Evolutionary conservation across 2,797 vertebrate species (phyloP), one percentile per base, ranked within the genome.

Genomic region (Premnoplex brunnescens): DNA sequence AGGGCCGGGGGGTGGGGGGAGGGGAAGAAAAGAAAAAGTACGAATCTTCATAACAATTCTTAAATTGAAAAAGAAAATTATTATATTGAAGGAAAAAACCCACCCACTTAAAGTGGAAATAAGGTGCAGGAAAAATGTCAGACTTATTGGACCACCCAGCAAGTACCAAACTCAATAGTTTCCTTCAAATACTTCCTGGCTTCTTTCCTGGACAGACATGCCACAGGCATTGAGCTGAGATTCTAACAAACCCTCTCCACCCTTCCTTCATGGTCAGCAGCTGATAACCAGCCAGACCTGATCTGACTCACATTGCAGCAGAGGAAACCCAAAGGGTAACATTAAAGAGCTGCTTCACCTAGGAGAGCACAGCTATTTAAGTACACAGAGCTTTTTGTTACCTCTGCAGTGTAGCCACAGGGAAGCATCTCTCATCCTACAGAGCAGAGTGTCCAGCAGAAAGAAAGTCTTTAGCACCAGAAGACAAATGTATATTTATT

Each of bases 171-270:
- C 43, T 85, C 54, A 75, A 27, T 75, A 51, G 30, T 55, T 93
- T 72, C 72, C 79, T 83, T 91, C 80, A 88, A 84, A 83, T 39
- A 9, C 66, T 84, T 94, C 73, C 93, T 94, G 88, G 82, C 76
- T 85, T 68, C 58, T 78, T 85, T 95, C 89, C 95, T 95, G 94
- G 54, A 72, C 34, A 92, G 88, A 75, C 39, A 36, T 75, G 76
- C 76, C 87, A 64, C 89, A 93, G 58, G 48, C 76, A 67, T 66
- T 62, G 51, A 58, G 24, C 54, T 75, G 41, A 62, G 76, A 39
- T 54, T 91, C 78, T 68, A 17, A 64, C 36, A 86, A 94, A 51
- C 48, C 39, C 51, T 72, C 82, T 90, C 37, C 69, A 86, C 54
- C 43, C 83, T 91, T 69, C 62, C 79, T 75, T 78, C 79, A 73